A percentile compares a stretch with the other conserved stretches of the same genome.
Evolutionary conservation across 64 coral and sea anemone genomes (phyloP).

Genomic region (Astreopora myriophthalma): DNA sequence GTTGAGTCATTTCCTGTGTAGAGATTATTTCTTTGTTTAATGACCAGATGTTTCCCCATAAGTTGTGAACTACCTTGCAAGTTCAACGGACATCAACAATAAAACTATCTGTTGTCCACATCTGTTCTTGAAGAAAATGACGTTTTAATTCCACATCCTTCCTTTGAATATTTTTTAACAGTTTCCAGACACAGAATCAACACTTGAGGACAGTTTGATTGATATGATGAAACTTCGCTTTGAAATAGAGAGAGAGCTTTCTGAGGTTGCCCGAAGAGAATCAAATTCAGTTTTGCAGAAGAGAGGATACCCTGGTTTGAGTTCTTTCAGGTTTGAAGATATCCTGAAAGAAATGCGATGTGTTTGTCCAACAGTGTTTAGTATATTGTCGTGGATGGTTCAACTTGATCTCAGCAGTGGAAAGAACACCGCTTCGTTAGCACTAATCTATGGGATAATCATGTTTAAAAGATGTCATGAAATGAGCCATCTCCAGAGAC

Average conservation of each 20-base stretch:
- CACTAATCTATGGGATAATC: slow-evolving; percentile 33
- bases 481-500: slow-evolving; percentile 37
- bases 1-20: no score
- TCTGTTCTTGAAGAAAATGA: no score
- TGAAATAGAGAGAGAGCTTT: slow-evolving; percentile 1
- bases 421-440: slow-evolving; percentile 17
- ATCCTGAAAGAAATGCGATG: slow-evolving; percentile 23
- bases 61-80: no score
- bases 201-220: no score
- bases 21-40: no score
- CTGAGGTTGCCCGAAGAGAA: slow-evolving; percentile 22
- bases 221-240: background rate
- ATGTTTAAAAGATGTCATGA: slow-evolving; percentile 60
- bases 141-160: no score
- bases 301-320: slow-evolving; percentile 11
- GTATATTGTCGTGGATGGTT: slow-evolving; percentile 15
- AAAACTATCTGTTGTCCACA: no score
- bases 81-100: no score
- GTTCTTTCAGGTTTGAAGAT: background rate
- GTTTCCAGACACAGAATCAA: background rate
- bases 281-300: slow-evolving; percentile 35
- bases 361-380: background rate
- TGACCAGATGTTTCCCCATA: no score
- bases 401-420: background rate
- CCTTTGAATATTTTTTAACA: background rate